Conservation (phyloP, 1,140 invertebrate species). For the Aphelenchoides fujianensis region DNA sequence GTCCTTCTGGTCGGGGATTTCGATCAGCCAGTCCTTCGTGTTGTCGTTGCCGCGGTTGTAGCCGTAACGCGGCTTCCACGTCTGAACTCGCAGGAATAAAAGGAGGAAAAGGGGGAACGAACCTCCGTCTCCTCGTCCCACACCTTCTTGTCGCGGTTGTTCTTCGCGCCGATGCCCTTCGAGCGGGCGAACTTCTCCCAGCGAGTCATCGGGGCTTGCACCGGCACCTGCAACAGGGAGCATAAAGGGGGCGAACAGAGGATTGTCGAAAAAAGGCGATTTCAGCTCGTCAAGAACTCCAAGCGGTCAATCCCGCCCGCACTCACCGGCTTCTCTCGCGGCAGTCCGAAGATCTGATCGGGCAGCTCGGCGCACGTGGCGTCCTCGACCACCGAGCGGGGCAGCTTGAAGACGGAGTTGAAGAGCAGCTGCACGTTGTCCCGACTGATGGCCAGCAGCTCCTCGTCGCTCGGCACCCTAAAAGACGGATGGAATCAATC, state of each 20-base stretch:
- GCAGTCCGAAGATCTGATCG: conserved; percentile 68
- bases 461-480: conserved; percentile 30
- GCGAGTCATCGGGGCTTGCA: conserved; percentile 70
- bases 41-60: conserved; percentile 77
- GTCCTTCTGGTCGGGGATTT: conserved; percentile 71
- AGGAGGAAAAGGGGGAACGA: too few species aligned
- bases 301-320: not conserved
- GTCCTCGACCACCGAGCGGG: conserved; percentile 73
- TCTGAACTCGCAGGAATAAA: too few species aligned
- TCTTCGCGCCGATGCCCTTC: conserved; percentile 91
- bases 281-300: too few species aligned
- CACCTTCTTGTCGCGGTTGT: conserved; percentile 71
- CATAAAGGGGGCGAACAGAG: too few species aligned
- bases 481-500: too few species aligned
- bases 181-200: conserved; percentile 91
- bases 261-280: too few species aligned
- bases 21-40: conserved; percentile 87
- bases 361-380: conserved; percentile 64
- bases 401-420: conserved; percentile 81
- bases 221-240: conserved; percentile 39
- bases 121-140: conserved; percentile 42
- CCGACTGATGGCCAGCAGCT: conserved; percentile 72
- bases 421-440: conserved; percentile 83
- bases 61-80: conserved; percentile 83
- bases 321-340: conserved; percentile 77